Evolutionary conservation across 2,797 vertebrate species (phyloP), one percentile per base, ranked within the genome.

Genomic region (Enteromius treurensis): DNA sequence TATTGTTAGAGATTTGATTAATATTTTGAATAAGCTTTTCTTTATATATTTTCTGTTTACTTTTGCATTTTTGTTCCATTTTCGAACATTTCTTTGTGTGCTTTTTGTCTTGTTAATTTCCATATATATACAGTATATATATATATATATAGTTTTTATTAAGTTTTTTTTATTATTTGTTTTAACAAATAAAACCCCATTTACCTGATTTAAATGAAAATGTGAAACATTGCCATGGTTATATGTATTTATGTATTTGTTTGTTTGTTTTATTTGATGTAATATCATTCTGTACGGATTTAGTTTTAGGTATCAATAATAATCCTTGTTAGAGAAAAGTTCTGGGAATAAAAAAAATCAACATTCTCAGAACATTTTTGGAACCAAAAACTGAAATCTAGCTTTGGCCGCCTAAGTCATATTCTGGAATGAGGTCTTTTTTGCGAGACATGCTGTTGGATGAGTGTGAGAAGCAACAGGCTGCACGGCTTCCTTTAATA

Each of bases 401-500:
- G 13, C 26, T 62, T 62, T 26, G 14, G 29, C 60, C 29, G 1
- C 26, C 26, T 17, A 15, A 29, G 5, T 5, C 32, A 4, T 7
- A 9, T 55, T 75, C 51, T 40, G 11, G 21, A 40, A n/a, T 5
- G 9, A 71, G 8, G n/a, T 71, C 7, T 29, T 49, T 73, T 51
- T 14, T 0, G 1, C 7, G 19, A 5, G 17, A 37, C 29, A n/a
- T 19, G 8, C 5, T 29, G 34, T 37, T 55, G 15, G 49, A 55
- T 34, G 6, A 23, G 26, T 37, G 34, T 40, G 37, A 70, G 49
- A 32, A 70, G 8, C 79, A 84, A 88, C 87, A 87, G 85, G 86
- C 89, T 80, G 81, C 79, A 90, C 86, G 89, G 90, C 81, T 77
- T 90, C 90, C 91, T 89, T 70, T 29, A 32, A 62, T 60, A 62